Base-by-base conservation (phyloP, 1,140 invertebrate genomes). In the Macrotrachela quadricornifera region DNA sequence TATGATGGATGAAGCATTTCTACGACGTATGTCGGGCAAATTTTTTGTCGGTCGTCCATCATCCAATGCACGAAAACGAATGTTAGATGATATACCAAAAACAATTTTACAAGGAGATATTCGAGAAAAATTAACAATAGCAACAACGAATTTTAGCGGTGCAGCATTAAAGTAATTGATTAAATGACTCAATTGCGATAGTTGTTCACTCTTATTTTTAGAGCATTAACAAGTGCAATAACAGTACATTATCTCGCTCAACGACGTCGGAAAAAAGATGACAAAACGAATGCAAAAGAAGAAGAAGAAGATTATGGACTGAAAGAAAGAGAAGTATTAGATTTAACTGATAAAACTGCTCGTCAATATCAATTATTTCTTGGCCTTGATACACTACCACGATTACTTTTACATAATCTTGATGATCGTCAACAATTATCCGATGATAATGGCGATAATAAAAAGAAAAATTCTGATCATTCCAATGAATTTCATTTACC, bases 101-200 rank as follows among this genome's bases (percentile, higher is more conserved):
- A 2, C 2, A 4, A 30, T 30, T 30, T 4, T 30, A 2, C 3
- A 30, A 30, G 8, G 8, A 30, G 21, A 30, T 4, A 30, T 30
- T 30, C 21, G 21, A 30, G 21, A 30, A 30, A 30, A 30, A 30
- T 30, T 48, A 30, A 21, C 46, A 4, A 48, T n/a, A 37, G 30
- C 36, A 21, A 48, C 46, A n/a, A 48, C 46, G 14, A 48, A 48
- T 48, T 48, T 48, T 48, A 48, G 46, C 15, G 46, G 46, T 3
- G 13, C 46, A 37, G 21, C 46, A 11, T 14, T 48, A 14, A 14
- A 18, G 13, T 48, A 18, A 15, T 47, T 47, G 8, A 21, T 17
- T 13, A n/a, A 17, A 30, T 6, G 14, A 13, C 18, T 47, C 30
- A 13, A 30, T 1, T 16, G 9, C 4, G 38, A 49, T 49, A 30